Evolutionary conservation across 1,140 invertebrate genomes (phyloP).

Genomic region (Drosophila arawakana): DNA sequence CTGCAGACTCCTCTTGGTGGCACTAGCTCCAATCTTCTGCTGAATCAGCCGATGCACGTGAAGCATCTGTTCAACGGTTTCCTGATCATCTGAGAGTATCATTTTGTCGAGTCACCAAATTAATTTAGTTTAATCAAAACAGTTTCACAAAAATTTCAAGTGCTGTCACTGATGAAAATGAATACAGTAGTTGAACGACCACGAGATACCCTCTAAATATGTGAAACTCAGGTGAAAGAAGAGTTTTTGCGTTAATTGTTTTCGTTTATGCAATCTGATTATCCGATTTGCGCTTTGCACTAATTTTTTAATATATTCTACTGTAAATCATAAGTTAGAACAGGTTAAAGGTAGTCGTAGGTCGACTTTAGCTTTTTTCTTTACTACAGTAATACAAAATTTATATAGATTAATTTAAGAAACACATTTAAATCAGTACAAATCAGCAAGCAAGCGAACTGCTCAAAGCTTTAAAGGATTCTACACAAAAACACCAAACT

Average conservation of each 20-base stretch:
- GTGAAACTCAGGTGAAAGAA: too few relatives aligned
- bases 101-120: background rate
- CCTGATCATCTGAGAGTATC: background rate
- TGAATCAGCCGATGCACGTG: conserved; percentile 5
- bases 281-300: too few relatives aligned
- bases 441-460: too few relatives aligned
- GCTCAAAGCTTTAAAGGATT: conserved; percentile 12
- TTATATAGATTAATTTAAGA: too few relatives aligned
- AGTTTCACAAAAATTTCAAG: conserved; percentile 33
- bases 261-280: too few relatives aligned
- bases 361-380: too few relatives aligned
- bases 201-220: background rate
- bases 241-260: too few relatives aligned
- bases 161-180: conserved; percentile 23
- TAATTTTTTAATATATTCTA: too few relatives aligned
- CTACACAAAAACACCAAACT: conserved; percentile 43
- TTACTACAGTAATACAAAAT: too few relatives aligned
- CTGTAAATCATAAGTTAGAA: too few relatives aligned
- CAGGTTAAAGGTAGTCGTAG: too few relatives aligned
- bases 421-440: background rate
- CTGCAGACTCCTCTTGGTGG: background rate
- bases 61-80: background rate
- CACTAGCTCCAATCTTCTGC: background rate
- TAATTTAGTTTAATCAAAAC: conserved; percentile 5
- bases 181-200: background rate